Evolutionary conservation across 2,888 invertebrate species (phyloP).

Genomic region (Drosophila phalerata): DNA sequence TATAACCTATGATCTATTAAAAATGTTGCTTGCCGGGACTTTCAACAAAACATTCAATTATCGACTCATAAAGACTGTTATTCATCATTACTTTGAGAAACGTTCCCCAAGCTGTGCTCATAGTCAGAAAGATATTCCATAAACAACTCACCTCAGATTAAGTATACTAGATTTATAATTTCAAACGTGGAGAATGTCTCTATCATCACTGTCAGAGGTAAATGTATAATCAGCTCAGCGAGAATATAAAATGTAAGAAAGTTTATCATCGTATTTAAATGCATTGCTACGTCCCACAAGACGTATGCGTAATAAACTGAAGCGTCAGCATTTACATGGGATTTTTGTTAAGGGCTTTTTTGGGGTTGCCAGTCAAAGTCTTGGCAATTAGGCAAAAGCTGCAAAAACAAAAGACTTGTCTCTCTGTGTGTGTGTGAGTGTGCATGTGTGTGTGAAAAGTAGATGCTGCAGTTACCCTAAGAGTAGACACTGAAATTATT

Average conservation of each 20-base stretch:
- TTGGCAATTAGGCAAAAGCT: constrained; percentile 73
- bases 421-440: constrained; percentile 1
- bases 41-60: neutral
- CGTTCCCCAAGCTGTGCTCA: neutral
- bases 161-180: neutral
- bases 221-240: constrained; percentile 20
- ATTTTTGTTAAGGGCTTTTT: constrained; percentile 39
- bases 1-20: neutral
- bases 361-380: constrained; percentile 54
- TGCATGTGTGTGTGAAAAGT: constrained; percentile 7
- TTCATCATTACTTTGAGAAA: neutral
- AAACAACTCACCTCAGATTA: neutral
- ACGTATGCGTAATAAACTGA: constrained; percentile 65
- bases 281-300: constrained; percentile 46
- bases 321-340: constrained; percentile 52
- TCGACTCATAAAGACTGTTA: neutral
- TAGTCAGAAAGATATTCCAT: neutral
- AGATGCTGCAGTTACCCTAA: constrained; percentile 13
- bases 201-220: constrained; percentile 11
- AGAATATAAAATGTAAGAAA: constrained; percentile 21
- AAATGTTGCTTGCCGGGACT: neutral
- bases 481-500: constrained; percentile 70
- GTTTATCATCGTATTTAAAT: constrained; percentile 45
- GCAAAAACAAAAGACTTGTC: constrained; percentile 58
- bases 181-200: constrained; percentile 3